phyloP scores from a whole-genome alignment of 2,797 vertebrate species.

The Poeciliopsis infans region DNA sequence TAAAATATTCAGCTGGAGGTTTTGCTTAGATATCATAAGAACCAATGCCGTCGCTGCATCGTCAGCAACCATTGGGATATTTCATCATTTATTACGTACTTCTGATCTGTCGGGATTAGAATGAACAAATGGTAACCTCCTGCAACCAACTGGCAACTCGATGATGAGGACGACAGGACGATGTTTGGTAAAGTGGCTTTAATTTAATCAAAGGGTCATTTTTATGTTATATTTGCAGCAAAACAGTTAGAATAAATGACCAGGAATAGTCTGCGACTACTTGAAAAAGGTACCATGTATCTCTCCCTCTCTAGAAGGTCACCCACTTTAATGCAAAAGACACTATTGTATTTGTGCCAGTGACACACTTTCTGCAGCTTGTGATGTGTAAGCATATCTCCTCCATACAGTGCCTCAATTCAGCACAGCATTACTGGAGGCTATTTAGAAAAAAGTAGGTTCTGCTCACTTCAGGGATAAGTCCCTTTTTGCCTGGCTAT shows the following conservation, averaged over 20 bases:
- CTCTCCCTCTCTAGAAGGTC: conserved; percentile 64
- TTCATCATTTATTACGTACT: conserved; percentile 70
- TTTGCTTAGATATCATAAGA: conserved; percentile 44
- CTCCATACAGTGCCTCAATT: conserved; percentile 61
- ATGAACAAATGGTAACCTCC: conserved; percentile 27
- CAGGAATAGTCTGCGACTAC: conserved; percentile 24
- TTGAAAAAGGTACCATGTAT: conserved; percentile 25
- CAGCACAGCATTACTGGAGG: conserved; percentile 55
- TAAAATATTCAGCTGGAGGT: conserved; percentile 55
- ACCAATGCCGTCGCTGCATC: conserved; percentile 46
- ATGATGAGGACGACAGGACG: conserved; percentile 14
- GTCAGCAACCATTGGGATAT: conserved; percentile 56
- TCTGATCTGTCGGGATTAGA: conserved; percentile 64
- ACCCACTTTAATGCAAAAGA: conserved; percentile 54
- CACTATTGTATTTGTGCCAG: conserved; percentile 69
- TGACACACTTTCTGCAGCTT: conserved; percentile 72
- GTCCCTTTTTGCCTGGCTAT: conserved; percentile 55
- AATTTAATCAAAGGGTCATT: conserved; percentile 49
- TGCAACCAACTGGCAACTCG: conserved; percentile 49
- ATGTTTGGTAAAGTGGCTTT: conserved; percentile 56
- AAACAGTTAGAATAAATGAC: conserved; percentile 14
- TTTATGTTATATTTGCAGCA: conserved; percentile 38
- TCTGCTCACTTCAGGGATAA: conserved; percentile 58
- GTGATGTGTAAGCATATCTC: conserved; percentile 72
- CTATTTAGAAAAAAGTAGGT: conserved; percentile 64